Conservation (phyloP, 2,113 vertebrate species). For the Sitta europaea region DNA sequence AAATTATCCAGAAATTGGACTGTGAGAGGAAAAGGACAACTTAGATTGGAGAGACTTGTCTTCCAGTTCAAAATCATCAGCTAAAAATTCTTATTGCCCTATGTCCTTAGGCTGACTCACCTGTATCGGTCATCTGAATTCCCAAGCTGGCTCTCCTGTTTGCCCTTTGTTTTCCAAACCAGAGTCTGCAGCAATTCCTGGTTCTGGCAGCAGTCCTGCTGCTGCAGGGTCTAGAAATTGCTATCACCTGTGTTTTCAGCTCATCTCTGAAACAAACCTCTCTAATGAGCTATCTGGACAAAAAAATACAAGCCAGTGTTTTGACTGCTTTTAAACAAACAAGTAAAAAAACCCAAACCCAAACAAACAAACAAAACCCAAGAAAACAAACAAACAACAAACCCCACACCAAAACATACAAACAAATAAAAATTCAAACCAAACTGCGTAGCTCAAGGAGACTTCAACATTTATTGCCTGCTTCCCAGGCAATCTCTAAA, state of each 20-base stretch:
- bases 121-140: neutral
- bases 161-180: neutral
- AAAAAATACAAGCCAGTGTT: neutral
- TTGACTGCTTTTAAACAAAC: neutral
- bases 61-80: neutral
- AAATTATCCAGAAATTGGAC: neutral
- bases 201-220: neutral
- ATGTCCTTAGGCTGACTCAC: neutral
- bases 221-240: neutral
- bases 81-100: neutral
- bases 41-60: neutral
- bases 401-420: neutral
- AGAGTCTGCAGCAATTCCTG: neutral
- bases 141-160: neutral
- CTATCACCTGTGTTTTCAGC: neutral
- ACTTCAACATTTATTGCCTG: neutral
- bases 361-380: no score
- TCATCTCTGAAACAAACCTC: neutral
- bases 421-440: neutral
- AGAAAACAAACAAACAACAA: no score
- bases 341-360: no score
- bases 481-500: neutral
- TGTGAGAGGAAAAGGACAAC: neutral
- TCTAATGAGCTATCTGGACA: neutral
- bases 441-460: fast-evolving